Conservation (phyloP, 1,140 invertebrate species). For the Riptortus pedestris region DNA sequence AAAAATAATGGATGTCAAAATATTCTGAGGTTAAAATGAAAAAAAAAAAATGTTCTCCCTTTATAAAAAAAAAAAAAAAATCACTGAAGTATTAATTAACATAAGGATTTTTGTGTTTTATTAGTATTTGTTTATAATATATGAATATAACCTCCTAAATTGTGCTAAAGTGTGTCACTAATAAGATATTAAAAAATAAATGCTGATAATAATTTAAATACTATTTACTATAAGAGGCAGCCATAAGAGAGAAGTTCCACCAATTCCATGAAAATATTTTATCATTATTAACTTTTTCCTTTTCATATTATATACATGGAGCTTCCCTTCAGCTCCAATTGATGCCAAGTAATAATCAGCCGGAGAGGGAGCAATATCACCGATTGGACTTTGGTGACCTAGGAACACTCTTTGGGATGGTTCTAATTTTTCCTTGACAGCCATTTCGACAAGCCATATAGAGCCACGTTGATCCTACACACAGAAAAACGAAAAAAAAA, state of each 20-base stretch:
- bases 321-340: slow-evolving; percentile 53
- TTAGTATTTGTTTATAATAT: no score
- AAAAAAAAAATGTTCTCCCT: no score
- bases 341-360: slow-evolving; percentile 55
- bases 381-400: slow-evolving; percentile 62
- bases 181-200: no score
- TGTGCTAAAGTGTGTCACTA: no score
- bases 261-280: slow-evolving; percentile 48
- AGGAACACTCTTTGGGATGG: slow-evolving; percentile 51
- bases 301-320: slow-evolving; percentile 61
- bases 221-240: slow-evolving; percentile 51
- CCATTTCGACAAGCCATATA: slow-evolving; percentile 67
- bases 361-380: slow-evolving; percentile 53
- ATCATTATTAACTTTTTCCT: slow-evolving; percentile 46
- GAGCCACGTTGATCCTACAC: slow-evolving; percentile 67
- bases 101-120: no score
- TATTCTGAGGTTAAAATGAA: no score
- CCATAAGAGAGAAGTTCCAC: slow-evolving; percentile 56
- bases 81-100: no score
- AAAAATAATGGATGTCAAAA: no score
- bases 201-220: not conserved
- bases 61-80: no score
- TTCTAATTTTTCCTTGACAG: slow-evolving; percentile 46
- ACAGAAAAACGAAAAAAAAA: slow-evolving; percentile 54
- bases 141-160: no score